Evolutionary conservation across 92 coral and sea anemone genomes (phyloP), one percentile per base, ranked within the genome.

Genomic region (Zoanthus gigantus): DNA sequence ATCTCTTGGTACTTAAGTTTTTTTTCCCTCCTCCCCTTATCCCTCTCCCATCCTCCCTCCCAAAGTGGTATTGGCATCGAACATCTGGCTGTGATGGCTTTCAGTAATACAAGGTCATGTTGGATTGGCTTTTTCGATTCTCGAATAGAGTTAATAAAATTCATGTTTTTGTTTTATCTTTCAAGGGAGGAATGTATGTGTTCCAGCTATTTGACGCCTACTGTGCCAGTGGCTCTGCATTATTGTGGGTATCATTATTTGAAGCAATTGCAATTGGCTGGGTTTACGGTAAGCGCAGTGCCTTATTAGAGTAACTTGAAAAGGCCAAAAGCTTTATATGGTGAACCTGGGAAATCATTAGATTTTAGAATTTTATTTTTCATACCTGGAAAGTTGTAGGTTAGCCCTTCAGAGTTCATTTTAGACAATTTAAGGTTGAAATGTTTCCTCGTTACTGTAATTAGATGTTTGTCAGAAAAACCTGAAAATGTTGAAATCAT

Each of bases 141-240:
- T 2, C 42, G 12, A 54, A 54, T 10, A 54, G 60, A 9, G 60
- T 54, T 54, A 58, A 58, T 15, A 15, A 7, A 58, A 58, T 37
- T 37, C 42, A 58, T 14, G n/a, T 17, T 13, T 63, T 63, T 1
- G 17, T 88, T 53, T 44, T 23, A 23, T 67, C 58, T 37, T 30
- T 72, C n/a, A 32, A 95, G 98, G 98, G 98, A n/a, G 98, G 98
- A 71, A 95, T 95, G 96, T 95, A 95, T 86, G 96, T 95, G 6
- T 95, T 95, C 88, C 98, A 95, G 87, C 86, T 95, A 76, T 95
- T 95, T 93, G 98, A 95, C 58, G 78, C 61, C n/a, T 95, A 95
- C 77, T 95, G 96, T 12, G 98, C 96, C 28, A 95, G 98, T 82
- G 98, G 98, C 14, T 91, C 91, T 85, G 93, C 93, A 2, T 86